These are phyloP conservation scores for Micrasema longulum DNA, from an alignment of 1,140 invertebrate species.

Conservation along the genomic window DNA sequence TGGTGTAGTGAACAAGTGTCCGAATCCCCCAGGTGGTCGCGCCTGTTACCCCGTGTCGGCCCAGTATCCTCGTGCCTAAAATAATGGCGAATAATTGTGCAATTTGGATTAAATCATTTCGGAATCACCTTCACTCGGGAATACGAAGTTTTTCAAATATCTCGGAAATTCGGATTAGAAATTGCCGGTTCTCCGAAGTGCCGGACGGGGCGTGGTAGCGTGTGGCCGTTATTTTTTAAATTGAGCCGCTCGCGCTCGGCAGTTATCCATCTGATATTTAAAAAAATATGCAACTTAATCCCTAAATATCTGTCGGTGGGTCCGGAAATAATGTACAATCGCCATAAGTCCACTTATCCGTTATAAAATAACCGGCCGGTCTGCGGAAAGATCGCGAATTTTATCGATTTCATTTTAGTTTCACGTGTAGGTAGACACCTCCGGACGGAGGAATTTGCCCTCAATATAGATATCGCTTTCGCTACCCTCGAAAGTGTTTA, in stretches of 20 bases:
- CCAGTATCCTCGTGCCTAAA: not conserved
- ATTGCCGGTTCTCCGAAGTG: constrained; percentile 1
- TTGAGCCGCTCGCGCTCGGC: not conserved
- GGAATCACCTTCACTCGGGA: not conserved
- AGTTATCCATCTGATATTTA: not conserved
- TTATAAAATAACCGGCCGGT: not conserved
- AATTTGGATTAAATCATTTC: constrained; percentile 16
- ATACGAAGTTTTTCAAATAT: not conserved
- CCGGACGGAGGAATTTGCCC: not conserved
- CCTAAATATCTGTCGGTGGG: too few species aligned
- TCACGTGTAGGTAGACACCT: constrained; percentile 33
- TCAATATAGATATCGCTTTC: too few species aligned
- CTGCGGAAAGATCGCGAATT: constrained; percentile 22
- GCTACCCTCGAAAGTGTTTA: not conserved
- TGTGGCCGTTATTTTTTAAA: constrained; percentile 14
- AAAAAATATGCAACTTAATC: too few species aligned
- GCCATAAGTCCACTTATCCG: not conserved
- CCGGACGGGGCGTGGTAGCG: constrained; percentile 25
- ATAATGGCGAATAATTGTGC: constrained; percentile 1
- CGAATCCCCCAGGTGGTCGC: constrained; percentile 32
- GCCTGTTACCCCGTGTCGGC: not conserved
- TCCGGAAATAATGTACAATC: not conserved
- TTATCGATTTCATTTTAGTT: constrained; percentile 20
- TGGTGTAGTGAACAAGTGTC: constrained; percentile 29
- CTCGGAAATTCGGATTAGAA: not conserved